A percentile compares a stretch with the other conserved stretches of the same genome.
Evolutionary conservation across 2,113 vertebrate genomes (phyloP).

Genomic region (Lucifuga dentata): DNA sequence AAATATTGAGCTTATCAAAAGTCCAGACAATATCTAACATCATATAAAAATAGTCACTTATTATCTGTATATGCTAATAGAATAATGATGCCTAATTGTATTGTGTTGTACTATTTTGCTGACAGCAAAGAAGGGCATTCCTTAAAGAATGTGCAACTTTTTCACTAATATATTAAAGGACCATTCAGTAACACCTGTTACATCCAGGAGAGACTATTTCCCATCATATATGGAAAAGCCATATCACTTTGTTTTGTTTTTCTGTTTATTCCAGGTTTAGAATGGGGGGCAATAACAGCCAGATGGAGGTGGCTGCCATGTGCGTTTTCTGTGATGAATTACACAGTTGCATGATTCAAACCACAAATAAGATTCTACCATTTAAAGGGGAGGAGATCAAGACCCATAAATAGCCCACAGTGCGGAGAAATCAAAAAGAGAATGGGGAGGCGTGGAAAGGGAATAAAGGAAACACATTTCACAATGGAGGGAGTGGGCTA

Average conservation of each 20-base stretch:
- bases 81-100: no score
- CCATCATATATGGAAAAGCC: slow-evolving; percentile 17
- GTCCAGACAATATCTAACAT: no score
- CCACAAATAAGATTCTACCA: slow-evolving; percentile 55
- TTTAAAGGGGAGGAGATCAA: slow-evolving; percentile 55
- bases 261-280: slow-evolving; percentile 35
- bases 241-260: slow-evolving; percentile 15
- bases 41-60: no score
- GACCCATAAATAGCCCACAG: slow-evolving; percentile 64
- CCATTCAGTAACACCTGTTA: slow-evolving; percentile 21
- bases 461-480: slow-evolving; percentile 53
- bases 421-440: slow-evolving; percentile 27
- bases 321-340: slow-evolving; percentile 65
- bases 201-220: slow-evolving; percentile 7
- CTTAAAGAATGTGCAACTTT: slow-evolving; percentile 13
- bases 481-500: slow-evolving; percentile 67
- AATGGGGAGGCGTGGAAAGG: slow-evolving; percentile 22
- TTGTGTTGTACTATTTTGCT: no score
- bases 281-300: slow-evolving; percentile 32
- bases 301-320: slow-evolving; percentile 46
- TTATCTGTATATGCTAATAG: no score
- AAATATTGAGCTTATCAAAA: no score
- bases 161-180: slow-evolving; percentile 6
- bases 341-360: slow-evolving; percentile 37
- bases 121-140: slow-evolving; percentile 21